A percentile compares a stretch with the other conserved stretches of the same genome.
Conservation (phyloP, 2,888 invertebrate species). For the Anarsia innoxiella region DNA sequence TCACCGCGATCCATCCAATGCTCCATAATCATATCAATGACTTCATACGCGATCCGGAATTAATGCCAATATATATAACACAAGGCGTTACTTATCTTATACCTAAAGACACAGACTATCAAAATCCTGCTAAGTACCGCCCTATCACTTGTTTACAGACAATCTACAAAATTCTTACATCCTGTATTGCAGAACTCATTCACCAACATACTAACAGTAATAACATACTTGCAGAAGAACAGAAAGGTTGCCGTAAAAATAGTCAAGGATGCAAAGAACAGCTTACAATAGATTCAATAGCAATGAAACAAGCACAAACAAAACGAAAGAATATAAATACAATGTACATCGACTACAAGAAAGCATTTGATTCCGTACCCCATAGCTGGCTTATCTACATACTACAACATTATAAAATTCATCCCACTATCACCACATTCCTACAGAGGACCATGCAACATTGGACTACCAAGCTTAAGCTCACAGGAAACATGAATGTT, state of each 20-base stretch:
- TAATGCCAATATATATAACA: conserved; percentile 15
- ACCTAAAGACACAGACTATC: conserved; percentile 18
- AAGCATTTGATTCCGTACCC: conserved; percentile 23
- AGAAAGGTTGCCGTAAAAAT: conserved; percentile 8
- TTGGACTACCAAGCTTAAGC: conserved; percentile 15
- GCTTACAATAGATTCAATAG: conserved; percentile 11
- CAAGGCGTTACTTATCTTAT: conserved; percentile 18
- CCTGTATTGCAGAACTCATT: conserved; percentile 18
- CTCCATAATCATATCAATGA: conserved; percentile 11
- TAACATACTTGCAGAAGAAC: conserved; percentile 7
- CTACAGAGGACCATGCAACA: conserved; percentile 10
- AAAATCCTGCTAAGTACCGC: conserved; percentile 23
- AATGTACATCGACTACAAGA: conserved; percentile 22
- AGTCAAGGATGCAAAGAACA: conserved; percentile 4
- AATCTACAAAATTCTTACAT: conserved; percentile 21
- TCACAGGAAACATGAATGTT: neutral
- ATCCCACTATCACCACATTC: conserved; percentile 14
- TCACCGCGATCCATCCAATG: neutral
- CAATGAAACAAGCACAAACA: conserved; percentile 10
- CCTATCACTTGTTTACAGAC: conserved; percentile 27
- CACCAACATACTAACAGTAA: conserved; percentile 13
- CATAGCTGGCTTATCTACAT: conserved; percentile 21
- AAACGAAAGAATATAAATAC: conserved; percentile 14
- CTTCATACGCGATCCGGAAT: conserved; percentile 12
- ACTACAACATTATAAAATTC: conserved; percentile 19